These are phyloP conservation scores for Pyrgilauda ruficollis DNA, from an alignment of 2,113 vertebrate genomes.

Conservation along the genomic window DNA sequence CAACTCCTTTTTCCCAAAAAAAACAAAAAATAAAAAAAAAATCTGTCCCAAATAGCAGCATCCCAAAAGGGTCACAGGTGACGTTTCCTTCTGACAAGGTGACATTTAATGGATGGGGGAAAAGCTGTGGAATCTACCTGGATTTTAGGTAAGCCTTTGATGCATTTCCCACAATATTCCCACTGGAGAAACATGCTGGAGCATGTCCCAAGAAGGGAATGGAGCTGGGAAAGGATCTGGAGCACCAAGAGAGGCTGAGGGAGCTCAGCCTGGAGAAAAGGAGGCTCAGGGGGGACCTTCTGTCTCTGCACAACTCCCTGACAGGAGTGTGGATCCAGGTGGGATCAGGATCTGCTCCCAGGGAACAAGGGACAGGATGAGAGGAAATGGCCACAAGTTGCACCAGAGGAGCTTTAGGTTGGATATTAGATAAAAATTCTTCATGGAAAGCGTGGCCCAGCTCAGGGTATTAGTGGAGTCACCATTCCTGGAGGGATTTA, in stretches of 20 bases:
- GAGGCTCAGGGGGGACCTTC: neutral
- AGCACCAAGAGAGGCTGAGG: neutral
- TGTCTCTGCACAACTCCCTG: neutral
- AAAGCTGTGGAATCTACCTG: neutral
- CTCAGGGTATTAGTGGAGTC: neutral
- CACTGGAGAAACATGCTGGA: neutral
- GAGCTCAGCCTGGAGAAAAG: neutral
- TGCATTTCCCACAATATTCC: neutral
- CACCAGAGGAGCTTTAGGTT: neutral
- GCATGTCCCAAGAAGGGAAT: neutral
- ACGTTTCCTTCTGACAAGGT: neutral
- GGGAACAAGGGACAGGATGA: neutral
- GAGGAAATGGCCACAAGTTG: neutral
- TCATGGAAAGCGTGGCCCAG: neutral
- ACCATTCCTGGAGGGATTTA: neutral
- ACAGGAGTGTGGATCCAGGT: rapidly evolving
- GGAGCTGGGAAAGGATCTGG: neutral
- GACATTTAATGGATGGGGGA: neutral
- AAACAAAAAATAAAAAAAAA: rapidly evolving
- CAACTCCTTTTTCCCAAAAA: neutral
- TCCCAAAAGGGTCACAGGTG: neutral
- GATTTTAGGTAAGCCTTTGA: neutral
- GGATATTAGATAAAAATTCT: neutral
- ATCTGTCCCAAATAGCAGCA: rapidly evolving
- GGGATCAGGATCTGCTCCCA: neutral